These are phyloP conservation scores for Conopomorpha cramerella DNA, from an alignment of 1,140 invertebrate species.

Conservation along the genomic window DNA sequence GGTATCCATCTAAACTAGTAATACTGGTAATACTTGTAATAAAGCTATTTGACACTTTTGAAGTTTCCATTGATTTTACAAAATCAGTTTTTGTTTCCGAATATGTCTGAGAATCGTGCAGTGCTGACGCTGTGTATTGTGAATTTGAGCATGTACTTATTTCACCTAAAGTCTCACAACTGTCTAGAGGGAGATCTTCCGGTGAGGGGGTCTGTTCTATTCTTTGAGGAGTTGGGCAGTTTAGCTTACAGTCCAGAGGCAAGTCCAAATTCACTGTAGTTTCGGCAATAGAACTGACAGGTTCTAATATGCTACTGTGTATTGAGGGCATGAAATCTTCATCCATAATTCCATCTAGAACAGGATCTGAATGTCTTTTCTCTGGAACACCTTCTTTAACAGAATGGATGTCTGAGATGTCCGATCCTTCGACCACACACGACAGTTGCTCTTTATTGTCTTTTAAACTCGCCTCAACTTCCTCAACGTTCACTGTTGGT, in stretches of 20 bases:
- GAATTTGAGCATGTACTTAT: conserved; percentile 40
- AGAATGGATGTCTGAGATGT: no score
- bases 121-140: conserved; percentile 44
- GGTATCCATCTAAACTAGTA: conserved; percentile 84
- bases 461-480: no score
- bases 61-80: conserved; percentile 63
- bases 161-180: conserved; percentile 61
- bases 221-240: conserved; percentile 40
- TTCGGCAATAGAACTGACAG: conserved; percentile 54
- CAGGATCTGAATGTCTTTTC: not conserved
- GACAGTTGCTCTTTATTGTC: no score
- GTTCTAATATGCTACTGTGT: conserved; percentile 57
- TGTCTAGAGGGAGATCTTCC: conserved; percentile 79
- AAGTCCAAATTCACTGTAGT: conserved; percentile 65
- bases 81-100: conserved; percentile 61
- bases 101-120: conserved; percentile 55
- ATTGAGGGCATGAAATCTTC: conserved; percentile 58
- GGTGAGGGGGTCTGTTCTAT: conserved; percentile 79
- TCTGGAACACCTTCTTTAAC: not conserved
- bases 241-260: conserved; percentile 53
- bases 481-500: conserved; percentile 28
- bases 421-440: no score
- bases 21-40: conserved; percentile 84
- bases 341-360: conserved; percentile 24
- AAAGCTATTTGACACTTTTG: conserved; percentile 70